Base-by-base conservation (phyloP, 2,888 invertebrate species). In the Papilio demoleus region DNA sequence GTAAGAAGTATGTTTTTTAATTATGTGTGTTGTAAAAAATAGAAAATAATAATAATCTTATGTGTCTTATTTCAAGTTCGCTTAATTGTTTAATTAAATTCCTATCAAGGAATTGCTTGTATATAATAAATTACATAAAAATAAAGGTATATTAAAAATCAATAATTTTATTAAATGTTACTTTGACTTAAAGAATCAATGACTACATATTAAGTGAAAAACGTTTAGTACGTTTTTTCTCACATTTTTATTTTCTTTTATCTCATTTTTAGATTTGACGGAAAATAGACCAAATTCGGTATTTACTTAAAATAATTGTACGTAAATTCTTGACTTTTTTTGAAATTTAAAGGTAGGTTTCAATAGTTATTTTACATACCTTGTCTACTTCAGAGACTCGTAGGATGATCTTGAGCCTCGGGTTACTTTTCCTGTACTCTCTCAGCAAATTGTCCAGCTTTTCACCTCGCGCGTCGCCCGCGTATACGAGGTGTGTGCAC, bases 341-440 rank as follows among this genome's bases (percentile, higher is more conserved):
- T n/a, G n/a, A n/a, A n/a, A n/a, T 47, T 50, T 50, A 24, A 9
- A 1, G 4, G 8, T 47, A 12, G 1, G 4, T 12, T 24, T 14
- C 50, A 0, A 5, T 50, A 50, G 22, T 50, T 50, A 4, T 50
- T 24, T 14, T 24, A 50, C 68, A 34, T 85, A 94, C 94, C 94
- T 94, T 93, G 80, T 94, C 94, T 71, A 87, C 89, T 71, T 94
- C 94, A 73, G 88, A 85, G 64, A 93, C 92, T 70, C 93, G 92
- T 71, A 94, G 79, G 72, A 94, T 83, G 73, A 94, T 88, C 84
- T 94, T 94, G 74, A 93, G 82, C 67, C 90, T 86, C 31, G 93
- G 92, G 71, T 91, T 89, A 70, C 81, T 84, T 73, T 91, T 91
- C 77, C 89, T 89, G 75, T 93, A 89, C 72, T 88, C 90, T 80